These are phyloP conservation scores for Sebastes jordani DNA, from an alignment of 2,797 vertebrate genomes.

Conservation along the genomic window DNA sequence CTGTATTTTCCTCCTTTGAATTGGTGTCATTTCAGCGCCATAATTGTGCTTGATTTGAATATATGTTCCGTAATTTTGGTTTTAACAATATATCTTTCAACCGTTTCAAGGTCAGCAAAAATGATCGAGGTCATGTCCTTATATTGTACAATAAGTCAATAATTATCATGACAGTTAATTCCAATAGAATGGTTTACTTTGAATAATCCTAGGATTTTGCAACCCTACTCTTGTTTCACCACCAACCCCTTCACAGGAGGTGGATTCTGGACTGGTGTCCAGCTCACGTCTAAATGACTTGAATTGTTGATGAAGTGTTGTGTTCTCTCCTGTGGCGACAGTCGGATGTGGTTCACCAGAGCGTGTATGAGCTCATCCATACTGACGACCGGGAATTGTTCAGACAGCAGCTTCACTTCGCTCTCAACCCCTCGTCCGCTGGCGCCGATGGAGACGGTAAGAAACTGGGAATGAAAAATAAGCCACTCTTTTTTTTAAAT, in stretches of 20 bases:
- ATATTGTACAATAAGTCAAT: too few relatives aligned
- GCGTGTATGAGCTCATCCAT: conserved; percentile 87
- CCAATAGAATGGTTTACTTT: too few relatives aligned
- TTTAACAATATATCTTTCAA: too few relatives aligned
- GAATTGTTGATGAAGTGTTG: background rate
- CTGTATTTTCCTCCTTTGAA: background rate
- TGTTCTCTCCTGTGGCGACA: conserved; percentile 46
- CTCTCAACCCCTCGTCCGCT: conserved; percentile 60
- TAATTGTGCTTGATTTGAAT: too few relatives aligned
- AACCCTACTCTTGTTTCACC: too few relatives aligned
- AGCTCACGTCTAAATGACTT: background rate
- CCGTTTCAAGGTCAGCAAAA: too few relatives aligned
- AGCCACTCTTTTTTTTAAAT: background rate
- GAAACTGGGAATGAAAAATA: background rate
- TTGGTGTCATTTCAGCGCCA: background rate
- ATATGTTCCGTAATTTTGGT: too few relatives aligned
- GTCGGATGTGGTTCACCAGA: conserved; percentile 88
- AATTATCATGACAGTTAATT: too few relatives aligned
- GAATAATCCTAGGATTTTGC: too few relatives aligned
- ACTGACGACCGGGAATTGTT: conserved; percentile 80
- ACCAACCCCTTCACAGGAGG: background rate
- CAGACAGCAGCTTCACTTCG: conserved; percentile 79
- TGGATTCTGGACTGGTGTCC: background rate
- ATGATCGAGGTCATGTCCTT: too few relatives aligned
- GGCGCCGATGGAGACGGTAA: conserved; percentile 44